Evolutionary conservation across 2,888 invertebrate species (phyloP), one percentile per base, ranked within the genome.

Genomic region (Baronia brevicornis): DNA sequence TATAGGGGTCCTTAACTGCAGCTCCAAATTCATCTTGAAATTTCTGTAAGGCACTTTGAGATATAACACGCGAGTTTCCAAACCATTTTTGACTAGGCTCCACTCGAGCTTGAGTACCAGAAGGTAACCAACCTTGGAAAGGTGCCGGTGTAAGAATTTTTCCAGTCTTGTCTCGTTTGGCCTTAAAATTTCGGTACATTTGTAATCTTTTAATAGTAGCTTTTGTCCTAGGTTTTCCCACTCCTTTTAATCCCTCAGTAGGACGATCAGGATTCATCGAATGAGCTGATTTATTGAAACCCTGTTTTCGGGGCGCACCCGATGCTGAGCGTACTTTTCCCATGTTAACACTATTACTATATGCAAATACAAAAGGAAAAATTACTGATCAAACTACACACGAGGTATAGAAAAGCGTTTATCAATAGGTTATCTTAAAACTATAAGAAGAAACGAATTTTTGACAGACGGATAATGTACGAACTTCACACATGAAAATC

Each of bases 71-170:
- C 0, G 98, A 97, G 68, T 99, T 99, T 7, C 98, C 97, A 73
- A 99, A 99, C 99, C 99, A 99, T 67, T 94, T 96, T 54, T 97
- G 95, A 50, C 95, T 97, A 2, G 99, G 99, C 74, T 98, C 99
- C 0, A 99, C 95, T 37, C 98, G 87, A 14, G 98, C 96, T 62
- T 93, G 90, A 1, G 95, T 91, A 11, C 99, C 99, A 15, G 97
- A 91, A 6, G 92, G 84, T 10, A 97, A 79, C 79, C 91, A 90
- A 24, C 93, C 93, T 88, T 99, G 99, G 69, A 96, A 99, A 1
- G 98, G 98, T 1, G 99, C 99, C 13, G 98, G 93, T 18, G 90
- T 91, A 24, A 97, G 77, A 33, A 99, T 97, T 86, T 97, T 95
- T 28, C 98, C 94, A 34, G 85, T 87, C 55, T 89, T 90, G 75